These are phyloP conservation scores for Cossypha polioptera DNA, from an alignment of 2,797 vertebrate species.

Conservation along the genomic window DNA sequence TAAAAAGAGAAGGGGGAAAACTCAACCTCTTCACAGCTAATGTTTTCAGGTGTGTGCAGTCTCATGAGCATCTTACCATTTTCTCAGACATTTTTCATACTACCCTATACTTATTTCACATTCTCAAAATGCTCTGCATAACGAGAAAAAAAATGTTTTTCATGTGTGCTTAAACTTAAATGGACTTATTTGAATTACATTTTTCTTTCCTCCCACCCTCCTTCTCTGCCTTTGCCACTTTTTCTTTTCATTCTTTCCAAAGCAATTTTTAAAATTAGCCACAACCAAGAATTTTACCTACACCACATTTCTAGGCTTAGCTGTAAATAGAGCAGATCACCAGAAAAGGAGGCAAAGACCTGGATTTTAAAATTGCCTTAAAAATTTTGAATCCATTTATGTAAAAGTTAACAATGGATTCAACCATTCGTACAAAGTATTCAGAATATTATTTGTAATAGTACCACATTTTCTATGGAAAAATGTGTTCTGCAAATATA, in stretches of 20 bases:
- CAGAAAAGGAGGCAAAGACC: not conserved
- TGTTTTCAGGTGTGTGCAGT: not conserved
- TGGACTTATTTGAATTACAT: not conserved
- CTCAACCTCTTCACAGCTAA: not conserved
- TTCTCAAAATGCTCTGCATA: not conserved
- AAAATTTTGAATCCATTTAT: not conserved
- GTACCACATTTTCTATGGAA: not conserved
- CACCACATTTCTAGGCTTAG: fast-evolving
- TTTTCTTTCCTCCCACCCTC: not conserved
- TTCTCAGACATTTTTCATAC: not conserved
- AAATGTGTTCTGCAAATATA: not conserved
- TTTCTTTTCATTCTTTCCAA: not conserved
- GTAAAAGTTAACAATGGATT: not conserved
- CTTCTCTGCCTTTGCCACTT: not conserved
- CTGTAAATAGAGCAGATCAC: not conserved
- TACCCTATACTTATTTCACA: not conserved
- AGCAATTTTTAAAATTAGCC: not conserved
- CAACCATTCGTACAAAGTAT: not conserved
- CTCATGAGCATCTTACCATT: not conserved
- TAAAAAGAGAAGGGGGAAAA: not conserved
- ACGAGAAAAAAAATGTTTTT: not conserved
- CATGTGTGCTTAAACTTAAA: not conserved
- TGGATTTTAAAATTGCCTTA: not conserved
- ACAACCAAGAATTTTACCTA: not conserved
- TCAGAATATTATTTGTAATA: not conserved